Evolutionary conservation across 2,888 invertebrate genomes (phyloP), one percentile per base, ranked within the genome.

Genomic region (Trichogramma dendrolimi): DNA sequence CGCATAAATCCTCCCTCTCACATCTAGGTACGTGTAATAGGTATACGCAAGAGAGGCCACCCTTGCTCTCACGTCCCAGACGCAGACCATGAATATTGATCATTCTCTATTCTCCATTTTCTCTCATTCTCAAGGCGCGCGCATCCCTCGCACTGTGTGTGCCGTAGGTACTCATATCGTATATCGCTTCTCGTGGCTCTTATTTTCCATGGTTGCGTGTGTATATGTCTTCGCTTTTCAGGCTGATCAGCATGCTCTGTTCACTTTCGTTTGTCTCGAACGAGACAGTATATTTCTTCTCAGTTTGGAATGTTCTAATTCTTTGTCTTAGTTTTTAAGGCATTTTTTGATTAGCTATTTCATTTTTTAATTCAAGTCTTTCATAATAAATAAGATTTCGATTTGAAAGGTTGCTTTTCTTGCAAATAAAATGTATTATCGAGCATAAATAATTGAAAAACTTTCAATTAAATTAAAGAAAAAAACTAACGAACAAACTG

Each of bases 11-110:
- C 73, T 75, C 70, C 72, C 73, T 71, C 69, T 10, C 41, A 10
- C 27, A 10, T 38, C 39, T 10, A 42, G 4, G 10, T 39, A n/a
- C 27, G 27, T 27, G 27, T 27, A 27, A 27, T 27, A 27, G 27
- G 27, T 27, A 60, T 68, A 58, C 67, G 62, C 66, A 60, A 64
- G 61, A 55, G 63, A 66, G 67, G 64, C 63, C 67, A 68, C 65
- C 66, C 66, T 42, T 46, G 51, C 50, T 27, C 27, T 55, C 67
- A 69, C 67, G 67, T 70, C 64, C 66, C 68, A 67, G 65, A 64
- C 67, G 69, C 64, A 69, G 67, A 70, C 74, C 72, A 78, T 77
- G 78, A 78, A 78, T 78, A 78, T 78, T 77, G 78, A 77, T 78
- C 76, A 76, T 71, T 68, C 67, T 70, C 72, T 59, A 72, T 76